Evolutionary conservation across 2,888 invertebrate species (phyloP), one percentile per base, ranked within the genome.

Genomic region (Drosophila setosimentum): DNA sequence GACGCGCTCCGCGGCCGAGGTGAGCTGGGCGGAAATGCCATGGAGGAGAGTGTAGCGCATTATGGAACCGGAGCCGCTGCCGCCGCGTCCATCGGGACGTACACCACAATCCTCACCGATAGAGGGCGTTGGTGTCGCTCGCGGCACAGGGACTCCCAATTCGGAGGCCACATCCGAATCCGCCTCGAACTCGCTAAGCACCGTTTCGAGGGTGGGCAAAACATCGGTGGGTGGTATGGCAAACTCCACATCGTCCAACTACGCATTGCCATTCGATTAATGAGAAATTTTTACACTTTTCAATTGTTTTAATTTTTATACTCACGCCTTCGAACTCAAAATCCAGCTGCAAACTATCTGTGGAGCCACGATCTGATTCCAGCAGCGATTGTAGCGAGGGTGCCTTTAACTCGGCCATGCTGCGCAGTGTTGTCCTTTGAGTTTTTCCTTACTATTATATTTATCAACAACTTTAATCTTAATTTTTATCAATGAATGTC

Each of bases 1-100:
- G 21, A 98, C 97, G 82, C 97, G 95, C 87, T 98, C 98, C 87
- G 96, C 95, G 53, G 98, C 98, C 68, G 98, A 97, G 74, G 95
- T 94, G 29, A 99, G 94, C 93, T 99, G 99, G 30, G 98, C 95
- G 5, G 98, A 97, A 59, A 99, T 95, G 74, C 97, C 98, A 92
- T 98, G 97, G 69, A 99, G 94, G 72, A 98, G 94, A 40, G 96
- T 95, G 92, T 97, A 97, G 59, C 96, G 95, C 83, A 97, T 93
- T 81, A 97, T 95, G 29, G 96, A 95, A 35, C 95, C 94, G 1
- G 93, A 91, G 11, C 89, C 89, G 0, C 87, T 87, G 4, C 86
- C 90, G 3, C 91, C 91, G 0, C 88, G 62, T 1, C 88, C 90
- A 55, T 85, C 88, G 11, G 95, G 95, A 13, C 95, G 95, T 0